A percentile compares a stretch with the other conserved stretches of the same genome.
These are phyloP conservation scores for Bombus breviceps DNA, from an alignment of 1,140 invertebrate species.

Conservation along the genomic window DNA sequence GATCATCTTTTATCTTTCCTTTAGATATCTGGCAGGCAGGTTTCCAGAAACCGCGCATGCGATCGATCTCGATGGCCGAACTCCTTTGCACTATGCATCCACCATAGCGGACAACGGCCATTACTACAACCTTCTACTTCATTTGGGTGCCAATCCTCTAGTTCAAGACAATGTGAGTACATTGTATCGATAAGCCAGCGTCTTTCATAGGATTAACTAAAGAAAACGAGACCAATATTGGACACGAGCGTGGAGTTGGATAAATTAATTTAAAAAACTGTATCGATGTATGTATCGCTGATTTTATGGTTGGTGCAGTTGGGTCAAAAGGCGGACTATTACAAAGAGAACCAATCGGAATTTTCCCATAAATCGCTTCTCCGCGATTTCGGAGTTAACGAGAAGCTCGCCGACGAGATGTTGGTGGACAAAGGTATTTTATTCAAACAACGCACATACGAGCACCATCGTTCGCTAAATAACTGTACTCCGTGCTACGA, in stretches of 20 bases:
- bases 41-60: conserved; percentile 93
- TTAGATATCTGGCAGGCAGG: conserved; percentile 82
- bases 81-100: conserved; percentile 95
- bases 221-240: neutral
- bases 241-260: neutral
- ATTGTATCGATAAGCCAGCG: neutral
- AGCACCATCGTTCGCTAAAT: conserved; percentile 21
- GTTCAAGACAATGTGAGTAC: conserved; percentile 91
- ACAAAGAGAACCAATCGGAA: conserved; percentile 87
- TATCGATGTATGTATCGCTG: neutral
- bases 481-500: conserved; percentile 9
- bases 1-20: neutral
- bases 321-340: conserved; percentile 89
- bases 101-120: conserved; percentile 93
- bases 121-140: conserved; percentile 93
- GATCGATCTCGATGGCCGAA: conserved; percentile 91
- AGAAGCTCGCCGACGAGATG: conserved; percentile 86
- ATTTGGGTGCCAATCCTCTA: conserved; percentile 92
- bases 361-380: conserved; percentile 88
- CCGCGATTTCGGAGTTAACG: conserved; percentile 87
- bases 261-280: neutral
- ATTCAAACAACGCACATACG: conserved; percentile 31
- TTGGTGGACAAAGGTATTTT: conserved; percentile 89
- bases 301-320: conserved; percentile 83
- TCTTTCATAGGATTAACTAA: no score